phyloP scores from a whole-genome alignment of 2,113 vertebrate genomes.

The Grantiella picta region DNA sequence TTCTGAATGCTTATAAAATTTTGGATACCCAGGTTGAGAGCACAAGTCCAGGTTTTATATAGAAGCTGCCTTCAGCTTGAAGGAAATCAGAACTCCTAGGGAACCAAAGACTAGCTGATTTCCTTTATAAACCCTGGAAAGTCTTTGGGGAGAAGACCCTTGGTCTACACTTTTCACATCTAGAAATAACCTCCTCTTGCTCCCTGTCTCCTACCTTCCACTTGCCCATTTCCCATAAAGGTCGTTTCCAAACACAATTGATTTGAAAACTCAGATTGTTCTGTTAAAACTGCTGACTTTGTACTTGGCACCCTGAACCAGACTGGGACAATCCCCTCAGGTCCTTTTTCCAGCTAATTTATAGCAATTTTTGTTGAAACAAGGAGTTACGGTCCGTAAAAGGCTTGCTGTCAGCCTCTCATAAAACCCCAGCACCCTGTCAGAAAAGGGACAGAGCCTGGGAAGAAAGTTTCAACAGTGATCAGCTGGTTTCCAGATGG shows the following conservation, averaged over 20 bases:
- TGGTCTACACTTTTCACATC: not conserved
- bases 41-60: not conserved
- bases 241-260: conserved; percentile 36
- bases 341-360: conserved; percentile 74
- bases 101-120: not conserved
- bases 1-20: not conserved
- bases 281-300: conserved; percentile 54
- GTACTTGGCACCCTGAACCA: conserved; percentile 1
- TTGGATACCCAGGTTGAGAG: not conserved
- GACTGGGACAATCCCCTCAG: conserved; percentile 56
- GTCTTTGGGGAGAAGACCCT: not conserved
- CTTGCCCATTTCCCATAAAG: conserved; percentile 28
- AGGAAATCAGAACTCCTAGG: not conserved
- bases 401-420: conserved; percentile 78
- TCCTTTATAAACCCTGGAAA: not conserved
- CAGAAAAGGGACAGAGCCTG: conserved; percentile 48
- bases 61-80: not conserved
- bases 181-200: conserved; percentile 20
- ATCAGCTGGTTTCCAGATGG: conserved; percentile 84
- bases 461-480: conserved; percentile 49
- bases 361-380: conserved; percentile 77
- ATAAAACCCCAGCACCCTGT: conserved; percentile 76
- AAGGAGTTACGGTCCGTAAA: conserved; percentile 81
- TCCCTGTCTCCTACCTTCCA: not conserved
- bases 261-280: conserved; percentile 48